phyloP scores from a whole-genome alignment of 1,140 invertebrate genomes.

The Ceratina australensis region DNA sequence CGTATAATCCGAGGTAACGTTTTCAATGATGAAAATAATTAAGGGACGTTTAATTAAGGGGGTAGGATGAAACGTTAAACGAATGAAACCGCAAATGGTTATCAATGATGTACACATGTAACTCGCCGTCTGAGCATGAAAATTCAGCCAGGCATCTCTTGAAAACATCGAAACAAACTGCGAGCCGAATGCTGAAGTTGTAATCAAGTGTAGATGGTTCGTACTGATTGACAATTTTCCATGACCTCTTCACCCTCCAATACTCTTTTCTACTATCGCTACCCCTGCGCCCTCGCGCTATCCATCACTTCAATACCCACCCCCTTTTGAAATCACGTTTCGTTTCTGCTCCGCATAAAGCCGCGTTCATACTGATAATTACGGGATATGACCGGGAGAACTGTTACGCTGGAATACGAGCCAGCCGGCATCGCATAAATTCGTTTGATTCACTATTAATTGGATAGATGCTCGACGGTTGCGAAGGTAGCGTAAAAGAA shows the following conservation, averaged over 20 bases:
- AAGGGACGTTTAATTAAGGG: background rate
- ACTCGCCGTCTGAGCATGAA: conserved; percentile 41
- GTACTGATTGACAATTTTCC: conserved; percentile 76
- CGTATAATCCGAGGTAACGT: background rate
- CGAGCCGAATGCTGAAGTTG: conserved; percentile 56
- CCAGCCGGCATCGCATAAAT: background rate
- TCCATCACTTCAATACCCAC: conserved; percentile 31
- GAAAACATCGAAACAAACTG: conserved; percentile 45
- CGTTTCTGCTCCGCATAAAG: conserved; percentile 51
- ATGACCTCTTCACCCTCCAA: conserved; percentile 49
- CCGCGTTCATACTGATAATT: conserved; percentile 18
- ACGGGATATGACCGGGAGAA: background rate
- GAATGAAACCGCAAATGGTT: conserved; percentile 44
- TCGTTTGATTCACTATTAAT: background rate
- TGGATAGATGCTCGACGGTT: background rate
- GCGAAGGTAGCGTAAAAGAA: too few species aligned
- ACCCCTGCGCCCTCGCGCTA: conserved; percentile 11
- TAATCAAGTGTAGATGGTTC: conserved; percentile 74
- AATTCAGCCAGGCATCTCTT: conserved; percentile 48
- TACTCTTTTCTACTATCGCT: conserved; percentile 34
- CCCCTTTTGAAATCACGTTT: conserved; percentile 47
- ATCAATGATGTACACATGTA: conserved; percentile 25
- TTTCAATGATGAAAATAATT: background rate
- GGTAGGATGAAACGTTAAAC: background rate
- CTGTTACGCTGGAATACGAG: background rate